Evolutionary conservation across 2,113 vertebrate species (phyloP), one percentile per base, ranked within the genome.

Genomic region (Antigone vipio): DNA sequence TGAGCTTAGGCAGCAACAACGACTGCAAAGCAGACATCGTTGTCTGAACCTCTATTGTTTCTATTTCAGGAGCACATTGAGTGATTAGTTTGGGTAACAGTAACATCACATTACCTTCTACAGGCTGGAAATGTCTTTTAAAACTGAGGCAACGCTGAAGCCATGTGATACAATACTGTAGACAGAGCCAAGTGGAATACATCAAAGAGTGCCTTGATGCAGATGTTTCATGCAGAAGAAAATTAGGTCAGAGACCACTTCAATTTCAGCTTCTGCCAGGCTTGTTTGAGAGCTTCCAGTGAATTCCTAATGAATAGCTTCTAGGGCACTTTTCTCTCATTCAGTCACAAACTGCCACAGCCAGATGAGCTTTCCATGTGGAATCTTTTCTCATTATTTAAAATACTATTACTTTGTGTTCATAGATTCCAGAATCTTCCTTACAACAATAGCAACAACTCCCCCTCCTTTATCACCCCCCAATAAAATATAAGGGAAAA

Each of bases 201-300:
- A 98, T 98, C 98, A 98, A 98, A 98, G 98, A 98, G 97, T 98
- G 98, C 98, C 98, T 98, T 98, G 98, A 98, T 98, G 98, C 98
- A 98, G 98, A 98, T 98, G 98, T 98, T 98, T 98, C 98, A 98
- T 98, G 98, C 98, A 98, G 98, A 98, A 98, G 98, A 98, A 98
- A 98, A 98, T 98, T 98, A 98, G 98, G 98, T 98, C 98, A 98
- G 98, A 98, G 98, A 98, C 98, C 98, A 98, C 98, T 98, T 98
- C 98, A 98, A 98, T 98, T 99, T 98, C 98, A 98, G 98, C 98
- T 98, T 98, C 98, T 98, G 98, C 98, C 98, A 98, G 98, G 98
- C 98, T 98, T 98, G 98, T 98, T 98, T 98, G 98, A 98, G 98
- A 98, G 98, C 98, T 98, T 98, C 98, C 98, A 98, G 98, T 98